These are phyloP conservation scores for Myzus persicae DNA, from an alignment of 1,140 invertebrate species.

Conservation along the genomic window DNA sequence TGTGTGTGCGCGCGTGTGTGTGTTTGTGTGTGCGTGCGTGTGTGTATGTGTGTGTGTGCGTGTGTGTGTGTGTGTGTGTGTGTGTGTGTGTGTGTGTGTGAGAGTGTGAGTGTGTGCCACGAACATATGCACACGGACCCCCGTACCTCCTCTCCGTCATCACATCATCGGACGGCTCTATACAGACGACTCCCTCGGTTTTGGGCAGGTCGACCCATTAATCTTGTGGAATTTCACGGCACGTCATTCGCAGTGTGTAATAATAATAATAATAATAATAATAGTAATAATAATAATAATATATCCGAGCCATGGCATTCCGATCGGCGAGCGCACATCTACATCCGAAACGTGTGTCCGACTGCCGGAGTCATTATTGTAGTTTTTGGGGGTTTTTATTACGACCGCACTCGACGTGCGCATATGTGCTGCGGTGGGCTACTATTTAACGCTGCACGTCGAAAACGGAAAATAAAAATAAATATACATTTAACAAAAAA, in stretches of 20 bases:
- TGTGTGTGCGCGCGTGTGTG: background rate
- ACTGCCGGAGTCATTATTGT: background rate
- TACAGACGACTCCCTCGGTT: slow-evolving; percentile 16
- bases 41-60: background rate
- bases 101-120: background rate
- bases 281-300: background rate
- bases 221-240: slow-evolving; percentile 28
- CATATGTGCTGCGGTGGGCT: background rate
- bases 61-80: background rate
- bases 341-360: slow-evolving; percentile 9
- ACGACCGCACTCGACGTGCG: background rate
- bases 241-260: slow-evolving; percentile 16
- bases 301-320: background rate
- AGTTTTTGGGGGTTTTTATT: background rate
- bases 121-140: background rate
- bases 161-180: background rate
- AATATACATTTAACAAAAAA: background rate
- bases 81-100: background rate
- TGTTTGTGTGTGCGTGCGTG: background rate
- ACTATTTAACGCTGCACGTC: background rate
- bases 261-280: slow-evolving; percentile 31
- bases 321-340: background rate
- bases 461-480: slow-evolving; percentile 4
- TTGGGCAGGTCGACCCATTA: slow-evolving; percentile 31
- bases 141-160: background rate